These are phyloP conservation scores for Acromyrmex heyeri DNA, from an alignment of 1,140 invertebrate genomes.

Conservation along the genomic window DNA sequence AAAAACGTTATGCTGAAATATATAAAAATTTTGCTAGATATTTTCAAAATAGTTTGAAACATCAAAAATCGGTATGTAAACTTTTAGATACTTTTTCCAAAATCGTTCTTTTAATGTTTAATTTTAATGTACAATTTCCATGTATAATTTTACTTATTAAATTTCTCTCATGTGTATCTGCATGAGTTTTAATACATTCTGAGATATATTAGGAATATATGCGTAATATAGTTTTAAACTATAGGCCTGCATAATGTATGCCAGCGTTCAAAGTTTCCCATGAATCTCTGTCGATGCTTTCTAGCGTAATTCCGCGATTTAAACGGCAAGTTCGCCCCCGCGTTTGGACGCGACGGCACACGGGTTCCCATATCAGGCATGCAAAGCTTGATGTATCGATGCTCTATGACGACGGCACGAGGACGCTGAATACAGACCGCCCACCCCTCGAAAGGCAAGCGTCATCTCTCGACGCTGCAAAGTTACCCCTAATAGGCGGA, in stretches of 20 bases:
- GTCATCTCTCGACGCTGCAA: slow-evolving; percentile 71
- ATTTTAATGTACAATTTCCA: not conserved
- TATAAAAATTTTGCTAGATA: no score
- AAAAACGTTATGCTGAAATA: no score
- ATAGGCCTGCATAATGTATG: slow-evolving; percentile 24
- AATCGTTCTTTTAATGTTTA: no score
- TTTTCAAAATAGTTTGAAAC: no score
- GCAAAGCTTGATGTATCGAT: slow-evolving; percentile 87
- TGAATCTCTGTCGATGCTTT: slow-evolving; percentile 60
- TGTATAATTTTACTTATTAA: not conserved
- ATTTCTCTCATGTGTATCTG: not conserved
- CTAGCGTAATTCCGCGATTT: slow-evolving; percentile 72
- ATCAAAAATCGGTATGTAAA: no score
- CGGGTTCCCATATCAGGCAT: slow-evolving; percentile 86
- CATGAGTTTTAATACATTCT: not conserved
- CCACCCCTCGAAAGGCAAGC: slow-evolving; percentile 80
- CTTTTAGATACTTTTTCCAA: no score
- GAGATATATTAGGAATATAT: not conserved
- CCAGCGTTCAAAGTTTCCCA: slow-evolving; percentile 60
- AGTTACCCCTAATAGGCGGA: slow-evolving; percentile 85
- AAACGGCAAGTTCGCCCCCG: slow-evolving; percentile 61
- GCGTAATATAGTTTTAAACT: slow-evolving; percentile 3
- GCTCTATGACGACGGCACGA: slow-evolving; percentile 82
- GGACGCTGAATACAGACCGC: slow-evolving; percentile 82
- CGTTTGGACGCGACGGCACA: slow-evolving; percentile 43